These are phyloP conservation scores for Drosophila athabasca DNA, from an alignment of 1,140 invertebrate genomes.

Conservation along the genomic window DNA sequence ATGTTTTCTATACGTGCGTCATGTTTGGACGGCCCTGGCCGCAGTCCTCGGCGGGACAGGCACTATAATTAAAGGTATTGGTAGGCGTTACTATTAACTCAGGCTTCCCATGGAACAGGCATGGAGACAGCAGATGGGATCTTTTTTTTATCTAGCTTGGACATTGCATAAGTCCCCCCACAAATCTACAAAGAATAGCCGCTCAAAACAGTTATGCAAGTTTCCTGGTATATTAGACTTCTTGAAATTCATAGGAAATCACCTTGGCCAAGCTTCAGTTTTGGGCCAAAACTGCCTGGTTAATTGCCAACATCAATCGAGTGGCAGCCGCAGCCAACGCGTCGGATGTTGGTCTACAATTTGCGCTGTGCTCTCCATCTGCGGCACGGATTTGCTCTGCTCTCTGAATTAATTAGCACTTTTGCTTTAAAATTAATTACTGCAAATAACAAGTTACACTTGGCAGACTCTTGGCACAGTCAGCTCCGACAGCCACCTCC, in stretches of 20 bases:
- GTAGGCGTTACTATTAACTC: conserved; percentile 80
- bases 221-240: conserved; percentile 18
- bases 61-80: conserved; percentile 82
- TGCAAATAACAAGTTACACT: conserved; percentile 78
- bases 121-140: conserved; percentile 25
- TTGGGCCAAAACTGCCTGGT: conserved; percentile 28
- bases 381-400: conserved; percentile 22
- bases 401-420: conserved; percentile 75
- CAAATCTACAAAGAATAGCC: conserved; percentile 49
- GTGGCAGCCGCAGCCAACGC: not conserved
- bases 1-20: conserved; percentile 82
- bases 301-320: conserved; percentile 35
- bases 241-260: conserved; percentile 43
- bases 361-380: conserved; percentile 41
- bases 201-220: conserved; percentile 54
- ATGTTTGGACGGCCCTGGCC: conserved; percentile 58
- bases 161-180: conserved; percentile 43
- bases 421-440: conserved; percentile 75
- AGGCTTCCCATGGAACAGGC: conserved; percentile 13
- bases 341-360: conserved; percentile 53
- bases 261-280: conserved; percentile 9
- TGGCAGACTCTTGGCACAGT: conserved; percentile 32
- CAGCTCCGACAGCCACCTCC: not conserved
- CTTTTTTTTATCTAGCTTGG: conserved; percentile 33
- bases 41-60: conserved; percentile 48